Conservation (phyloP, 2,797 vertebrate species). For the Alca torda region DNA sequence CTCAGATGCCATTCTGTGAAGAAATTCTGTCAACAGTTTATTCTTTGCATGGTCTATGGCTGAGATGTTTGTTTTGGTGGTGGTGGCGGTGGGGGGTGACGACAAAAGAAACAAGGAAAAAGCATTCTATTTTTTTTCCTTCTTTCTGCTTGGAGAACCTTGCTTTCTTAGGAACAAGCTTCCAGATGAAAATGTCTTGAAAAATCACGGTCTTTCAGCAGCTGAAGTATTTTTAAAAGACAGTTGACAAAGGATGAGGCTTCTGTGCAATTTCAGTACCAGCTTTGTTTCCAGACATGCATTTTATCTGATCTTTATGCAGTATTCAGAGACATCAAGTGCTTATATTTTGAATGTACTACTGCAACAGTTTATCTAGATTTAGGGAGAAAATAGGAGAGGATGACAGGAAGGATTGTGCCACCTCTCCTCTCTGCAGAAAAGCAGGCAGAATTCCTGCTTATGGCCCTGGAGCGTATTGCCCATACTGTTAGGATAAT, state of each 20-base stretch:
- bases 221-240: background rate
- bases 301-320: background rate
- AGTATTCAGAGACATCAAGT: background rate
- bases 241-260: background rate
- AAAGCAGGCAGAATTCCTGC: background rate
- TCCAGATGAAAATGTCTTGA: background rate
- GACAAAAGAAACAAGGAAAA: background rate
- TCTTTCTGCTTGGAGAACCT: background rate
- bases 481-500: background rate
- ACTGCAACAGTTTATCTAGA: background rate
- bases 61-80: background rate
- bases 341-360: background rate
- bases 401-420: background rate
- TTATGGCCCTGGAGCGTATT: rapidly evolving
- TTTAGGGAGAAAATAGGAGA: background rate
- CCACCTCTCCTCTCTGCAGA: background rate
- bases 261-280: background rate
- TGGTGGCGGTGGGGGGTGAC: too few species aligned
- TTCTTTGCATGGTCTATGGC: background rate
- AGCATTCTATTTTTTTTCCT: background rate
- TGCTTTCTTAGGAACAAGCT: background rate
- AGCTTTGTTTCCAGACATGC: background rate
- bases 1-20: background rate
- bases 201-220: background rate
- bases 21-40: background rate